Conservation (phyloP, 2,888 invertebrate species). For the Lithosia quadra region DNA sequence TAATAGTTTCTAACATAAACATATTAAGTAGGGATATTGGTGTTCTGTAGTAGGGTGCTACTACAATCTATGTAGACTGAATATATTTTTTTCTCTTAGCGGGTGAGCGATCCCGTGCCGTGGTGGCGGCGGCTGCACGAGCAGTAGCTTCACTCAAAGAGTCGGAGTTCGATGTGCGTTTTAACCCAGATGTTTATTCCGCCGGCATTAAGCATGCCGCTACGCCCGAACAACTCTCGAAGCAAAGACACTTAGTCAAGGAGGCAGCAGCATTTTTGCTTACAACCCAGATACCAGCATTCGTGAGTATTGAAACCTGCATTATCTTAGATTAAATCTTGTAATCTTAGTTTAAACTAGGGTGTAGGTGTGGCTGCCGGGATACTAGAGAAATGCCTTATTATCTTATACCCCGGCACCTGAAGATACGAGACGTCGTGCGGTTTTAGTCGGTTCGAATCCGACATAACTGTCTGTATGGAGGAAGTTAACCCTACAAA, state of each 20-base stretch:
- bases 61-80: background rate
- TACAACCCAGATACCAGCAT: conserved; percentile 97
- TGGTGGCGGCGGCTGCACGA: conserved; percentile 95
- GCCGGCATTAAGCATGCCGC: conserved; percentile 95
- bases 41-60: background rate
- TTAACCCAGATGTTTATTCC: conserved; percentile 99
- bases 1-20: background rate
- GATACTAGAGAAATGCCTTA: too few species aligned
- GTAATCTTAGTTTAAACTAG: too few species aligned
- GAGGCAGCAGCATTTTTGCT: conserved; percentile 98
- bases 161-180: conserved; percentile 98
- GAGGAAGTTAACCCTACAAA: too few species aligned
- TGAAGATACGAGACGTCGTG: too few species aligned
- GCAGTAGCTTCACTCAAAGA: conserved; percentile 98
- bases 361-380: too few species aligned
- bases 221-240: conserved; percentile 89
- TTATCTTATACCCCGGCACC: too few species aligned
- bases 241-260: conserved; percentile 96
- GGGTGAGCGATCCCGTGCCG: conserved; percentile 95
- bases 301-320: conserved; percentile 87
- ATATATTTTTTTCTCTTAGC: conserved; percentile 52
- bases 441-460: too few species aligned
- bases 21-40: too few species aligned
- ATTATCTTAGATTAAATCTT: background rate
- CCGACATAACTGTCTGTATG: too few species aligned